Conservation (phyloP, 2,113 vertebrate genomes). For the Pipa parva region DNA sequence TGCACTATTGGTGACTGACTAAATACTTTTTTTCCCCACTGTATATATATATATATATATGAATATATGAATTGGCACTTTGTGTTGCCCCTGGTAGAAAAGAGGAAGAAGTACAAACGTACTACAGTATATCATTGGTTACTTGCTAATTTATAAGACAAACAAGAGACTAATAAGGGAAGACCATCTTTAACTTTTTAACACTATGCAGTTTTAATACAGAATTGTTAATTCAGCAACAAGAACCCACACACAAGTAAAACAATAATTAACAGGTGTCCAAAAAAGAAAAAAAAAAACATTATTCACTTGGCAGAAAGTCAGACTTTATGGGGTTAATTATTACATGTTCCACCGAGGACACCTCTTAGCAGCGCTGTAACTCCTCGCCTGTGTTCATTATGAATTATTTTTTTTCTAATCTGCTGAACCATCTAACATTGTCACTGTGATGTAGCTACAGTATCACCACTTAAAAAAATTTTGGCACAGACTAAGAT, state of each 20-base stretch:
- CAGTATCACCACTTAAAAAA: conserved; percentile 17
- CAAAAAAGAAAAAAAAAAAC: neutral
- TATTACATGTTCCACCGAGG: neutral
- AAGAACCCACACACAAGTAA: neutral
- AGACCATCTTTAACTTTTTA: no score
- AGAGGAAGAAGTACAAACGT: no score
- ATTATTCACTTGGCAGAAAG: neutral
- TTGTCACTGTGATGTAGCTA: neutral
- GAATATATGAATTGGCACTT: no score
- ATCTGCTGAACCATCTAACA: neutral
- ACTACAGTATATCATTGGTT: no score
- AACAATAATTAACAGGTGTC: neutral
- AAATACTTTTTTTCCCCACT: no score
- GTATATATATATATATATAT: no score
- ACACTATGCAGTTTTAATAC: no score
- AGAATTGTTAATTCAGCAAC: no score
- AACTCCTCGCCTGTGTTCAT: neutral
- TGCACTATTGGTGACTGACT: no score
- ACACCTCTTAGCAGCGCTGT: neutral
- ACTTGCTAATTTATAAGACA: no score
- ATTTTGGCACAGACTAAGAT: conserved; percentile 18
- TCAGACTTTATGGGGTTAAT: neutral
- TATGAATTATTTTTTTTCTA: neutral
- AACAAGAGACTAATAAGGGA: no score
- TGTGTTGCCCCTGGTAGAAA: no score